Evolutionary conservation across 2,888 invertebrate genomes (phyloP).

Genomic region (Pediacus dermestoides): DNA sequence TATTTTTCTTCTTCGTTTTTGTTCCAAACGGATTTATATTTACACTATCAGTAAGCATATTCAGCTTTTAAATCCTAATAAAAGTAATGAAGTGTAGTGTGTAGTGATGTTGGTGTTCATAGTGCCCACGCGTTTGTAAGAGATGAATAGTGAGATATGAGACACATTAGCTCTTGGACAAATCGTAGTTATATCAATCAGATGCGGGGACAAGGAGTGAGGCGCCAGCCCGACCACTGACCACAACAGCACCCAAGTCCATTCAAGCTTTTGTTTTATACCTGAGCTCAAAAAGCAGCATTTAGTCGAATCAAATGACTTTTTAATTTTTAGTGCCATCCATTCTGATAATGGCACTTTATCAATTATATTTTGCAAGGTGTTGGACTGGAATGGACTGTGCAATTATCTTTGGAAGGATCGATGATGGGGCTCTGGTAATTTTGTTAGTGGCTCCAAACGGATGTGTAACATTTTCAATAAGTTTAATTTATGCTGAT

Average conservation of each 20-base stretch:
- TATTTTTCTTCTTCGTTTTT: too few species aligned
- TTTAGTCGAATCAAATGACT: slow-evolving; percentile 18
- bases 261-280: slow-evolving; percentile 9
- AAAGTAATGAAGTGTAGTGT: slow-evolving; percentile 23
- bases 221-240: slow-evolving; percentile 34
- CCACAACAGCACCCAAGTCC: slow-evolving; percentile 12
- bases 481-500: too few species aligned
- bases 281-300: too few species aligned
- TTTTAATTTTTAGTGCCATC: too few species aligned
- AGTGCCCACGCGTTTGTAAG: slow-evolving; percentile 33
- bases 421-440: too few species aligned
- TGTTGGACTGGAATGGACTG: too few species aligned
- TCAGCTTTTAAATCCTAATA: slow-evolving; percentile 13
- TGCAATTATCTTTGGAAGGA: too few species aligned
- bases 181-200: slow-evolving; percentile 37
- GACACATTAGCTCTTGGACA: slow-evolving; percentile 36
- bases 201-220: slow-evolving; percentile 30
- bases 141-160: slow-evolving; percentile 32
- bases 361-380: slow-evolving; percentile 10
- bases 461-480: too few species aligned
- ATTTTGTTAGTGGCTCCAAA: too few species aligned
- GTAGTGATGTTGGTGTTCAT: slow-evolving; percentile 22
- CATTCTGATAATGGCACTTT: too few species aligned
- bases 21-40: too few species aligned
- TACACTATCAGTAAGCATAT: too few species aligned